Evolutionary conservation across 2,113 vertebrate species (phyloP).

Genomic region (Cinclus cinclus): DNA sequence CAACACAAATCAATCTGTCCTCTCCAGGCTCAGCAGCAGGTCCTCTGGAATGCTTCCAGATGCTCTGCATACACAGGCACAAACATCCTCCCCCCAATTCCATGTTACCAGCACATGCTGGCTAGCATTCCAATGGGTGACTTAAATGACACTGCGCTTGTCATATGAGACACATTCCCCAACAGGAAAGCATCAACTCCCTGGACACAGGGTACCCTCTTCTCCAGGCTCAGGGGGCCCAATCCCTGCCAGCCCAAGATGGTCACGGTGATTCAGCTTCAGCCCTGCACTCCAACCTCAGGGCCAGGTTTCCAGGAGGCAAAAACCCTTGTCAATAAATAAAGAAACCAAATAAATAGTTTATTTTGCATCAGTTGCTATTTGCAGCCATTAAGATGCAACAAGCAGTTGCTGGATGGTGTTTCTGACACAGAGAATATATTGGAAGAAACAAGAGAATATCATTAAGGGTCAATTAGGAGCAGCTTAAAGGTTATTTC

Average conservation of each 20-base stretch:
- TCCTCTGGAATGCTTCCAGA: neutral
- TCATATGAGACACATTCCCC: too few species aligned
- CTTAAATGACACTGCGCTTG: neutral
- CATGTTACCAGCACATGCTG: rapidly evolving
- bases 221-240: rapidly evolving
- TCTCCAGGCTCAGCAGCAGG: neutral
- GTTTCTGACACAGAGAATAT: slow-evolving; percentile 35
- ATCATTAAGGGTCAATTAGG: slow-evolving; percentile 79
- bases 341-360: neutral
- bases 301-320: neutral
- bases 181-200: neutral
- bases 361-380: neutral
- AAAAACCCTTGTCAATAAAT: neutral
- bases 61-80: neutral
- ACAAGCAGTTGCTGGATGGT: neutral
- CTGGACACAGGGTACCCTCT: neutral
- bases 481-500: slow-evolving; percentile 78
- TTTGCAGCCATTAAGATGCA: neutral
- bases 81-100: neutral
- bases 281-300: neutral
- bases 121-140: rapidly evolving
- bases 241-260: neutral
- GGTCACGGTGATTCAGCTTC: rapidly evolving
- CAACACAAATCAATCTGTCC: neutral
- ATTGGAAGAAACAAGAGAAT: slow-evolving; percentile 55